Percentiles rank a stretch among this genome's conserved stretches.
phyloP scores from a whole-genome alignment of 2,888 invertebrate species.

The Callimorpha dominula region DNA sequence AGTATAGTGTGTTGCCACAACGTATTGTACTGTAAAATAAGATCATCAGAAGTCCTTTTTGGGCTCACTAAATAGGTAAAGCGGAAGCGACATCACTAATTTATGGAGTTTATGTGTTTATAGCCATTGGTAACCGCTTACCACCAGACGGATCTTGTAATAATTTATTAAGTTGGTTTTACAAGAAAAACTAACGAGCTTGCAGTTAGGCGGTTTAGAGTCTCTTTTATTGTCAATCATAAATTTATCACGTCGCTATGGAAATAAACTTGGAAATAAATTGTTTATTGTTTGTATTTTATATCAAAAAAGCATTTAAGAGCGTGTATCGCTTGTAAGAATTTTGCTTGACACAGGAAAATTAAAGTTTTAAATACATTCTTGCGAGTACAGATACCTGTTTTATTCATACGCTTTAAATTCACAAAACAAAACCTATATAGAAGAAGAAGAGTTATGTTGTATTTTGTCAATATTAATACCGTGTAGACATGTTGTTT shows the following conservation, averaged over 20 bases:
- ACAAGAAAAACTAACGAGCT: constrained; percentile 16
- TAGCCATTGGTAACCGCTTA: background rate
- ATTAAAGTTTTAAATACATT: background rate
- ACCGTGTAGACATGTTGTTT: too few species aligned
- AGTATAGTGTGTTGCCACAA: too few species aligned
- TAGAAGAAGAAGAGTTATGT: too few species aligned
- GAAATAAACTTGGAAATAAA: background rate
- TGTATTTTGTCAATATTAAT: background rate
- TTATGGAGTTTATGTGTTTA: background rate
- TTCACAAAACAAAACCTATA: background rate
- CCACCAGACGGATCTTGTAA: background rate
- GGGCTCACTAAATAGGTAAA: background rate
- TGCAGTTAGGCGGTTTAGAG: background rate
- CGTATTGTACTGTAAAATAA: too few species aligned
- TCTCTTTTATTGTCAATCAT: background rate
- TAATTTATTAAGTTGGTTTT: background rate
- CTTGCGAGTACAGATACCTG: too few species aligned
- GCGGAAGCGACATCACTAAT: background rate
- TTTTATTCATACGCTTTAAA: background rate
- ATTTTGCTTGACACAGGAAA: background rate
- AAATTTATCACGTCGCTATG: background rate
- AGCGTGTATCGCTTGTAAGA: background rate
- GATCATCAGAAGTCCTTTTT: background rate
- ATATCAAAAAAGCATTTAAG: background rate
- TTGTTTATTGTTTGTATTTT: background rate